These are phyloP conservation scores for Strigamia maritima DNA, from an alignment of 2,888 invertebrate genomes.

Conservation along the genomic window DNA sequence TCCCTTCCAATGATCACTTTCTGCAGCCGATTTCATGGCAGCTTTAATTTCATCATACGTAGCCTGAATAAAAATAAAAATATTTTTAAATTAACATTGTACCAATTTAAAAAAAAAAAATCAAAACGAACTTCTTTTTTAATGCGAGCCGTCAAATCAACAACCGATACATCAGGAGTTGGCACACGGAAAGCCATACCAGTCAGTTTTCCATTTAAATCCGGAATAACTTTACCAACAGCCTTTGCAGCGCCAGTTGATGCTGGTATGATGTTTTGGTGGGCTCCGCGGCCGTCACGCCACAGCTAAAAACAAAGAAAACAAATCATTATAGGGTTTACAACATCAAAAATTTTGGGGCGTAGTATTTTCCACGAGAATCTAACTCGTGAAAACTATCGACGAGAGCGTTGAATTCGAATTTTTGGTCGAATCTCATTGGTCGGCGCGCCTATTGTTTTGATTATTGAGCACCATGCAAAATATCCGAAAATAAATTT, in stretches of 20 bases:
- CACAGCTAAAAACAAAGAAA: constrained; percentile 63
- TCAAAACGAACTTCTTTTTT: constrained; percentile 47
- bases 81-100: no score
- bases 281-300: constrained; percentile 98
- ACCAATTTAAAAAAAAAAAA: no score
- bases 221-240: constrained; percentile 98
- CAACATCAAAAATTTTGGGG: no score
- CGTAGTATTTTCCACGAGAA: no score
- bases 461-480: no score
- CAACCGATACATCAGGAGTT: constrained; percentile 73
- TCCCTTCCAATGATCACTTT: constrained; percentile 56
- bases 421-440: no score
- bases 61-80: constrained; percentile 47
- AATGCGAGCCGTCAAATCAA: constrained; percentile 64
- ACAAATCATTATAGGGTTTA: no score
- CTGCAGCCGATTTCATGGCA: constrained; percentile 56
- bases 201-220: constrained; percentile 81
- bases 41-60: constrained; percentile 57
- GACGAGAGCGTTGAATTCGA: no score
- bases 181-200: constrained; percentile 81
- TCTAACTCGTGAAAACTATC: no score
- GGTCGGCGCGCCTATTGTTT: no score
- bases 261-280: constrained; percentile 98
- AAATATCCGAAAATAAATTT: no score
- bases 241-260: constrained; percentile 99